Conservation (phyloP, 2,888 invertebrate genomes). For the Drosophila mayaguana region DNA sequence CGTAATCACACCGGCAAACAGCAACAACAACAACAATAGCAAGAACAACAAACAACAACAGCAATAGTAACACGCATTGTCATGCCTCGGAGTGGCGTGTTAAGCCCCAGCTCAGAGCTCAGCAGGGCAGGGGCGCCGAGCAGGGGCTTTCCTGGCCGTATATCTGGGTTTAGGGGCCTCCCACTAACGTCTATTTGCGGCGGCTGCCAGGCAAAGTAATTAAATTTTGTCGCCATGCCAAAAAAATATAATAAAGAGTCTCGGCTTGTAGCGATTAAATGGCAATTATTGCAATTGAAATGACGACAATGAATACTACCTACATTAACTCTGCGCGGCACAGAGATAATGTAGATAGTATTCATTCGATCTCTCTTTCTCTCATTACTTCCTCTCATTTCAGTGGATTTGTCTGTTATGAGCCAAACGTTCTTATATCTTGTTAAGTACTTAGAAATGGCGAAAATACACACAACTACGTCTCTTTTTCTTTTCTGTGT, state of each 20-base stretch:
- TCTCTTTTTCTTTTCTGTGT: too few species aligned
- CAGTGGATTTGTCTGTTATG: too few species aligned
- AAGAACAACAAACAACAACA: slow-evolving; percentile 10
- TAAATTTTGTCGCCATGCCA: slow-evolving; percentile 43
- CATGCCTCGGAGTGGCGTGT: slow-evolving; percentile 47
- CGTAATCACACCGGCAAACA: slow-evolving; percentile 45
- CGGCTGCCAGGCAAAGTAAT: slow-evolving; percentile 36
- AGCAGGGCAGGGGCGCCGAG: slow-evolving; percentile 1
- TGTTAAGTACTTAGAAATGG: too few species aligned
- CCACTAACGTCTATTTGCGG: slow-evolving; percentile 17
- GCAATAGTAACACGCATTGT: slow-evolving; percentile 28
- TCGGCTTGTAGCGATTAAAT: slow-evolving; percentile 21
- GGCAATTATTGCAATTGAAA: slow-evolving; percentile 31
- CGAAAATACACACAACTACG: too few species aligned
- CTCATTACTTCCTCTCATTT: too few species aligned
- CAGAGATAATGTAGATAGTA: too few species aligned
- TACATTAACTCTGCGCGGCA: too few species aligned
- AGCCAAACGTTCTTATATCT: too few species aligned
- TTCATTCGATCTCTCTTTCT: too few species aligned
- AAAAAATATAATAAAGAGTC: not conserved
- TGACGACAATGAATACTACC: not conserved
- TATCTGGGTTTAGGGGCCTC: slow-evolving; percentile 2
- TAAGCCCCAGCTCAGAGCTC: slow-evolving; percentile 40
- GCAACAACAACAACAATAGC: slow-evolving; percentile 20
- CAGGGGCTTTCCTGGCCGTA: not conserved